Base-by-base conservation (phyloP, 2,888 invertebrate species). In the Trimorus sp. region DNA sequence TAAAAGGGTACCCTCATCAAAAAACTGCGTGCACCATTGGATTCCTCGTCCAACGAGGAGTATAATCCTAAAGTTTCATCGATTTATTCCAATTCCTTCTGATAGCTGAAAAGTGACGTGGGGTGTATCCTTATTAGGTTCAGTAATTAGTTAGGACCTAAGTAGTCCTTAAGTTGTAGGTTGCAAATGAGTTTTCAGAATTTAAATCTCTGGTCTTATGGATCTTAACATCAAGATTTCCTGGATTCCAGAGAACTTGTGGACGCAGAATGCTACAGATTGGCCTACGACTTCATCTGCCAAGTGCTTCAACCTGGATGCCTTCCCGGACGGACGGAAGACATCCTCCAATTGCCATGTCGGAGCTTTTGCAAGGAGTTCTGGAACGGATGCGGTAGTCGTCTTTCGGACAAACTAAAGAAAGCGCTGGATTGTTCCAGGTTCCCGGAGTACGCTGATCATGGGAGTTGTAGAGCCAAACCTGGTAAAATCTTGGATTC, bases 241-340 rank as follows among this genome's bases (percentile, higher is more conserved):
- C 26, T 26, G 26, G 26, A 26, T 84, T 85, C 38, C 88, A 94
- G 96, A 79, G 97, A 96, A 90, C 92, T 98, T n/a, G 95, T 98
- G 7, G 98, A 98, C 90, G 97, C 97, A 0, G 97, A 98, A 92
- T 98, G 98, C 90, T 97, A 97, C 87, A 94, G 95, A 83, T 94
- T 96, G 85, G 97, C 98, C 0, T 97, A 96, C 92, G 97, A 98
- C 88, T 97, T 98, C 89, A 95, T 98, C 7, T 98, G 98, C 88
- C 96, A 96, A 88, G 93, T 97, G 81, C 92, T 98, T 58, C 98
- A 98, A 90, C 97, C 98, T 0, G 94, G 95, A 0, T 98, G 98
- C 89, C 82, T 89, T 36, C 88, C 88, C 12, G 91, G 91, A 11
- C 56, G 56, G 16, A 26, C 37, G 49, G 93, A 92, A 62, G 94